A percentile compares a stretch with the other conserved stretches of the same genome.
Evolutionary conservation across 2,888 invertebrate species (phyloP).

Genomic region (Conus canariensis): DNA sequence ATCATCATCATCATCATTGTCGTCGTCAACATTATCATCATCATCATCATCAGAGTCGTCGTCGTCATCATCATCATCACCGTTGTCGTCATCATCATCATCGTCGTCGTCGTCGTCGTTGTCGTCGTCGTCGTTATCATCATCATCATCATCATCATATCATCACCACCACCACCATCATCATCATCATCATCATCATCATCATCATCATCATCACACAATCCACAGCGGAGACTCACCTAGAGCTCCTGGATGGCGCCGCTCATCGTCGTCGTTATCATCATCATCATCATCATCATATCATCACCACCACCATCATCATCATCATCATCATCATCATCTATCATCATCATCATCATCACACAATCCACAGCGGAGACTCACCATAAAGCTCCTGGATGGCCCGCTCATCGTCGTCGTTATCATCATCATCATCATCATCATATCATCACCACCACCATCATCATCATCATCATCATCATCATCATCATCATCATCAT

Average conservation of each 20-base stretch:
- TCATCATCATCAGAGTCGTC: background rate
- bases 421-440: slow-evolving; percentile 50
- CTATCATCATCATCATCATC: slow-evolving; percentile 42
- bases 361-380: background rate
- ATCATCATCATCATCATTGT: slow-evolving; percentile 44
- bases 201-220: too few relatives aligned
- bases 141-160: slow-evolving; percentile 50
- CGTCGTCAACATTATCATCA: slow-evolving; percentile 49
- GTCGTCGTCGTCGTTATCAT: slow-evolving; percentile 53
- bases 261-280: slow-evolving; percentile 39
- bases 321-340: slow-evolving; percentile 51
- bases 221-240: too few relatives aligned
- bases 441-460: too few relatives aligned
- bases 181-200: slow-evolving; percentile 35
- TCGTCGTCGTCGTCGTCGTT: slow-evolving; percentile 53
- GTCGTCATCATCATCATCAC: background rate
- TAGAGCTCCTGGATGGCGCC: too few relatives aligned
- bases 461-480: too few relatives aligned
- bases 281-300: slow-evolving; percentile 50
- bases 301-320: too few relatives aligned
- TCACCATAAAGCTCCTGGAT: slow-evolving; percentile 77
- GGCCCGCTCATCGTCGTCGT: slow-evolving; percentile 89
- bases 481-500: slow-evolving; percentile 50
- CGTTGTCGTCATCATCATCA: slow-evolving; percentile 47
- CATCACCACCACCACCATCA: slow-evolving; percentile 11